Evolutionary conservation across 2,797 vertebrate species (phyloP).

Genomic region (Garrulus glandarius): DNA sequence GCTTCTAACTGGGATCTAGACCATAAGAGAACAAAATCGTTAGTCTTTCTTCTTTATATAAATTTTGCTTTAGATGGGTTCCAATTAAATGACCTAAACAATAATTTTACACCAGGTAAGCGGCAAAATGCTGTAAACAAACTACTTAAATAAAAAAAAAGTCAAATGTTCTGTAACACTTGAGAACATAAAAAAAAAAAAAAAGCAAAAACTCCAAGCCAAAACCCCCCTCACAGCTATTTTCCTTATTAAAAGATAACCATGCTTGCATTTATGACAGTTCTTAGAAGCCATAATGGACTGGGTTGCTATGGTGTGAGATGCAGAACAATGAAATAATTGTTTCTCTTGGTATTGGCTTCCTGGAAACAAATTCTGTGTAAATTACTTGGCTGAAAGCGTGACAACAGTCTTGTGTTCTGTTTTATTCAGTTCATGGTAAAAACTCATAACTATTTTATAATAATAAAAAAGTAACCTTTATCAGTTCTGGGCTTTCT

Average conservation of each 20-base stretch:
- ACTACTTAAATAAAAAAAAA: background rate
- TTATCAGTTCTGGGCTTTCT: background rate
- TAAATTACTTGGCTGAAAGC: slow-evolving; percentile 49
- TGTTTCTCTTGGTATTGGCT: slow-evolving; percentile 58
- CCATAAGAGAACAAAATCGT: slow-evolving; percentile 28
- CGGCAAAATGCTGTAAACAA: slow-evolving; percentile 19
- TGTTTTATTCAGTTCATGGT: slow-evolving; percentile 5
- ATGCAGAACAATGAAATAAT: slow-evolving; percentile 64
- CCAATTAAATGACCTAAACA: slow-evolving; percentile 6
- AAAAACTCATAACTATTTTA: slow-evolving; percentile 10
- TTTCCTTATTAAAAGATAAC: slow-evolving; percentile 59
- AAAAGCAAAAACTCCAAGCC: background rate
- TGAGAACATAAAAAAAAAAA: background rate
- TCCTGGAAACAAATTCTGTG: slow-evolving; percentile 65
- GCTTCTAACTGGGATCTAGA: slow-evolving; percentile 45
- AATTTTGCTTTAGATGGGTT: slow-evolving; percentile 10
- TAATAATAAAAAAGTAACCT: background rate
- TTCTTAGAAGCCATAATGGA: slow-evolving; percentile 52
- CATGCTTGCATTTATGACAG: slow-evolving; percentile 35
- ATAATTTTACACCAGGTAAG: slow-evolving; percentile 6
- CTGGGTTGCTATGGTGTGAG: slow-evolving; percentile 55
- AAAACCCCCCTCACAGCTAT: background rate
- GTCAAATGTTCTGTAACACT: slow-evolving; percentile 6
- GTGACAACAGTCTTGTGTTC: slow-evolving; percentile 23
- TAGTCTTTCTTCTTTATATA: slow-evolving; percentile 28